Evolutionary conservation across 2,888 invertebrate species (phyloP).

Genomic region (Trachelus iudaicus): DNA sequence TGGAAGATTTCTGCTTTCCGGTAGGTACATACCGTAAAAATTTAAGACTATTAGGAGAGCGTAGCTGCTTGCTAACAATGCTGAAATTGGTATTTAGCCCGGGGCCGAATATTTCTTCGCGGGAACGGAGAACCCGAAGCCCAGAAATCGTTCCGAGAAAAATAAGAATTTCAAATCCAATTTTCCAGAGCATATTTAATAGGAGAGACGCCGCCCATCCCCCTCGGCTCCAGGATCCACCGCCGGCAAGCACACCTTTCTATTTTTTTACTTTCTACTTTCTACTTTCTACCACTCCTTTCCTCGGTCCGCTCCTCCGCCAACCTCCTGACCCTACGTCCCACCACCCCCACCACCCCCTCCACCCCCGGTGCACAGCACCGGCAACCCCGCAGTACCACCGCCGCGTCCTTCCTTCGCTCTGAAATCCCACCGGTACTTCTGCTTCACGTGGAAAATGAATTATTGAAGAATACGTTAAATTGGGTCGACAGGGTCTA

Average conservation of each 20-base stretch:
- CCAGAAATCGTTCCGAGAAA: constrained; percentile 29
- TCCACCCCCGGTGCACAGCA: constrained; percentile 6
- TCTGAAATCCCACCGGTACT: not conserved
- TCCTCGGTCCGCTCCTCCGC: constrained; percentile 17
- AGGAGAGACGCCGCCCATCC: constrained; percentile 29
- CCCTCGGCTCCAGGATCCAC: not conserved
- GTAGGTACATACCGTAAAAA: constrained; percentile 45
- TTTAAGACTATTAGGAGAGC: constrained; percentile 51
- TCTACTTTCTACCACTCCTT: not conserved
- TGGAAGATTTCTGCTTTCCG: constrained; percentile 3
- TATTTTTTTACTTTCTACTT: not conserved
- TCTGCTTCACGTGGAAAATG: constrained; percentile 26
- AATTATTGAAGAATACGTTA: constrained; percentile 47
- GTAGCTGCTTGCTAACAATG: constrained; percentile 41
- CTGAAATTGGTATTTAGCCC: constrained; percentile 48
- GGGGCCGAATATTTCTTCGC: constrained; percentile 8
- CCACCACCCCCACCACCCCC: no score
- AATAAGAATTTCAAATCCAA: constrained; percentile 61
- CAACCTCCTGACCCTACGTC: not conserved
- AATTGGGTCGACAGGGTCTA: constrained; percentile 24
- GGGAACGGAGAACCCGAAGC: not conserved
- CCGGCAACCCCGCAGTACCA: constrained; percentile 13
- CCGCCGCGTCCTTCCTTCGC: not conserved
- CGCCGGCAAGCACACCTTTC: not conserved
- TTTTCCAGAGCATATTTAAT: constrained; percentile 58